A percentile compares a stretch with the other conserved stretches of the same genome.
phyloP scores from a whole-genome alignment of 2,797 vertebrate species.

The Antrozous pallidus region DNA sequence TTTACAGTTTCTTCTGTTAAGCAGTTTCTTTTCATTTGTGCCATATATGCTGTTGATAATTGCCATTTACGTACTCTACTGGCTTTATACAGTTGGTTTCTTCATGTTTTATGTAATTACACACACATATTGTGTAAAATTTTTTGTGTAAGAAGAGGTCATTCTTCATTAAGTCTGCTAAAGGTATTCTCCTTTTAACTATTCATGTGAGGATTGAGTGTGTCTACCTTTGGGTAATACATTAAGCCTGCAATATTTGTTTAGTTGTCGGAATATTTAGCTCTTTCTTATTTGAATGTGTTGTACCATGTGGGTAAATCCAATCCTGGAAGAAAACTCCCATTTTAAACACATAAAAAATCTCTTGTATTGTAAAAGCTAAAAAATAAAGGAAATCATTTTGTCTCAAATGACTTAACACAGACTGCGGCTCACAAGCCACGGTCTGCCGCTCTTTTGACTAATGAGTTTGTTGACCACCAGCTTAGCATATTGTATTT shows the following conservation, averaged over 20 bases:
- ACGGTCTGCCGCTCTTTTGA: no score
- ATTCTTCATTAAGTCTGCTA: slow-evolving; percentile 9
- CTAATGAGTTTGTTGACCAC: no score
- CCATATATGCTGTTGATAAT: background rate
- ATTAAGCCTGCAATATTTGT: slow-evolving; percentile 35
- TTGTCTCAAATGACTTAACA: background rate
- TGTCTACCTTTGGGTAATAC: background rate
- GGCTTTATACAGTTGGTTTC: slow-evolving; percentile 13
- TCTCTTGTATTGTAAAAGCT: slow-evolving; percentile 23
- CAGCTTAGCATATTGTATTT: background rate
- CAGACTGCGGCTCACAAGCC: no score
- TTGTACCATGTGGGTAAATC: background rate
- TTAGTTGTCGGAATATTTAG: slow-evolving; percentile 21
- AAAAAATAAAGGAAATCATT: background rate
- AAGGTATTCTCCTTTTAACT: background rate
- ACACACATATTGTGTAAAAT: background rate
- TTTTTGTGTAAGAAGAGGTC: background rate
- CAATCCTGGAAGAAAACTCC: background rate
- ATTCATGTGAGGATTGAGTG: background rate
- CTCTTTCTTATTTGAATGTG: slow-evolving; percentile 37
- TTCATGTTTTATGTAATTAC: slow-evolving; percentile 23
- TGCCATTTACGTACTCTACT: background rate
- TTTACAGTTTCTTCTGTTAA: slow-evolving; percentile 42
- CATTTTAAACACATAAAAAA: slow-evolving; percentile 18
- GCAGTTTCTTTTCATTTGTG: slow-evolving; percentile 44